These are phyloP conservation scores for Drosophila yakuba DNA, from an alignment of 1,140 invertebrate species.

Conservation along the genomic window DNA sequence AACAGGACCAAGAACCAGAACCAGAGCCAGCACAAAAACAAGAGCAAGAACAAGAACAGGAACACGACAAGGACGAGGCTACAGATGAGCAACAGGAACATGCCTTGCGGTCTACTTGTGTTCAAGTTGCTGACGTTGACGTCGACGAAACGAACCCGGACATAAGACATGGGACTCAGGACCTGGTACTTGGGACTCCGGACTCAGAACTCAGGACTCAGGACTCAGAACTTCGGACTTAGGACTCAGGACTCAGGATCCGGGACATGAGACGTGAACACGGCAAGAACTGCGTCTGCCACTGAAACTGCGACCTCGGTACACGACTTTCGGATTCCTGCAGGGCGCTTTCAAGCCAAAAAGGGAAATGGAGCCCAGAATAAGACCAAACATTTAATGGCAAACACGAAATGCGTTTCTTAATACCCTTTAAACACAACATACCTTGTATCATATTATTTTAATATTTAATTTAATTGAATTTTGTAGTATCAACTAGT, in stretches of 20 bases:
- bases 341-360: conserved; percentile 61
- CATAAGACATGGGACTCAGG: conserved; percentile 25
- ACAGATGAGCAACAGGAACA: conserved; percentile 69
- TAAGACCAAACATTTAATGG: not conserved
- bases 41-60: not conserved
- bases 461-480: no score
- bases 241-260: not conserved
- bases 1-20: conserved; percentile 3
- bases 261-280: conserved; percentile 38
- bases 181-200: conserved; percentile 1
- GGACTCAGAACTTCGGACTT: not conserved
- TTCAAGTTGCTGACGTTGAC: conserved; percentile 62
- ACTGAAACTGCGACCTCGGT: conserved; percentile 37
- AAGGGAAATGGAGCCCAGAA: conserved; percentile 15
- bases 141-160: conserved; percentile 53
- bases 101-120: conserved; percentile 67
- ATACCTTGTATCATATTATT: no score
- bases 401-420: not conserved
- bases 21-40: not conserved
- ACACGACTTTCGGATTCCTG: conserved; percentile 77
- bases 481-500: no score
- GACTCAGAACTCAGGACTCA: not conserved
- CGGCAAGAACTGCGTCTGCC: conserved; percentile 36
- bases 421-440: conserved; percentile 6
- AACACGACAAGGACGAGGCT: conserved; percentile 18